Conservation (phyloP, 2,113 vertebrate genomes). For the Neogale vison region DNA sequence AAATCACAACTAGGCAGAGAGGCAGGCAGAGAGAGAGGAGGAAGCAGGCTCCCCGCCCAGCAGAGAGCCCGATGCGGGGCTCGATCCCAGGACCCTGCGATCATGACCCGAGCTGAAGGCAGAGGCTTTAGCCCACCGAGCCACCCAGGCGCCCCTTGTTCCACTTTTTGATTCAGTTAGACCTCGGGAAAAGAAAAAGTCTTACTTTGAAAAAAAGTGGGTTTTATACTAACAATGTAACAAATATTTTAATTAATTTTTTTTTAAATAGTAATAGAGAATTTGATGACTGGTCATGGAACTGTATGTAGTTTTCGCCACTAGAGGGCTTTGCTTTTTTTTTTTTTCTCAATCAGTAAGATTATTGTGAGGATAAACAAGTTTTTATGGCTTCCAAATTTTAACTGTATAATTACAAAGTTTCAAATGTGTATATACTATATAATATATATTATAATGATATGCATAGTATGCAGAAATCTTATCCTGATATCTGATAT, state of each 20-base stretch:
- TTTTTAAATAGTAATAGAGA: not conserved
- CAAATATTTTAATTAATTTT: not conserved
- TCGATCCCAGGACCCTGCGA: no score
- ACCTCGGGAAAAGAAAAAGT: not conserved
- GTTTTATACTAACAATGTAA: not conserved
- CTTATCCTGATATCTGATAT: not conserved
- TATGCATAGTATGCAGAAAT: not conserved
- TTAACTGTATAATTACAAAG: not conserved
- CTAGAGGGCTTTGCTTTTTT: not conserved
- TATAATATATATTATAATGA: not conserved
- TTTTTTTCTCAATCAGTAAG: not conserved
- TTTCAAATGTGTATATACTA: not conserved
- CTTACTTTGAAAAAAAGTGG: not conserved
- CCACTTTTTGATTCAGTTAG: not conserved
- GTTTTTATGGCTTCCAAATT: not conserved
- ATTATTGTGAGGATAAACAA: not conserved
- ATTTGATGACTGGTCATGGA: not conserved
- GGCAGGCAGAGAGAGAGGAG: no score
- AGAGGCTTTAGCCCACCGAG: no score
- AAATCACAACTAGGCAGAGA: no score
- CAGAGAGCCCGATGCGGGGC: no score
- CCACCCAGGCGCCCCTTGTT: no score
- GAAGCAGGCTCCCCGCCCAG: no score
- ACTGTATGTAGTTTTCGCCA: not conserved
- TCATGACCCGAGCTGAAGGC: no score